Percentiles rank a stretch among this genome's conserved stretches.
These are phyloP conservation scores for Nyctereutes procyonoides DNA, from an alignment of 2,113 vertebrate genomes.

Conservation along the genomic window DNA sequence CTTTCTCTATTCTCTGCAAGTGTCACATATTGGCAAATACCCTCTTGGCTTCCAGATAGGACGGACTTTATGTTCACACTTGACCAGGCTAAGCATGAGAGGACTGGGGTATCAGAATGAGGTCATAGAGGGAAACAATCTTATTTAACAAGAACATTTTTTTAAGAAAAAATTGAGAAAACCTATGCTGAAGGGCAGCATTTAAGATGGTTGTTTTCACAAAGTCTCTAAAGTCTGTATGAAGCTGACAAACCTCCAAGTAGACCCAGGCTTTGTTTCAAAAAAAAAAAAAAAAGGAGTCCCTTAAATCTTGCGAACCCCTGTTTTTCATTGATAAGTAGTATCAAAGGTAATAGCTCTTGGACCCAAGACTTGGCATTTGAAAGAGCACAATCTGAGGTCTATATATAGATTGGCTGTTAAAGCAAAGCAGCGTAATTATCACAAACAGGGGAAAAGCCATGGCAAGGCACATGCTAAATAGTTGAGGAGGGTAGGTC, in stretches of 20 bases:
- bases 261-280: neutral
- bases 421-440: constrained; percentile 51
- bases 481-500: neutral
- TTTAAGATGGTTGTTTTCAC: neutral
- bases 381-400: neutral
- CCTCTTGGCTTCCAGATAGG: neutral
- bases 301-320: neutral
- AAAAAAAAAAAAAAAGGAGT: neutral
- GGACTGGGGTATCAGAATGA: neutral
- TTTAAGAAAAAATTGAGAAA: neutral
- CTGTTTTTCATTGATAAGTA: neutral
- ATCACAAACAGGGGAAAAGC: neutral
- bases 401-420: neutral
- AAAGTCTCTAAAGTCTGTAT: neutral
- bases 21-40: neutral
- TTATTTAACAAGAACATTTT: neutral
- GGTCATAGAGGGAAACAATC: neutral
- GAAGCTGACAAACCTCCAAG: neutral
- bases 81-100: neutral
- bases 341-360: constrained; percentile 23
- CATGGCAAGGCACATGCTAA: neutral
- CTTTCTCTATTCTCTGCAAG: neutral
- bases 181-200: neutral
- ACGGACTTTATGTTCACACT: neutral
- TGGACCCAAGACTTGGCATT: neutral